These are phyloP conservation scores for Amphiprion percula DNA, from an alignment of 2,113 vertebrate species.

Conservation along the genomic window DNA sequence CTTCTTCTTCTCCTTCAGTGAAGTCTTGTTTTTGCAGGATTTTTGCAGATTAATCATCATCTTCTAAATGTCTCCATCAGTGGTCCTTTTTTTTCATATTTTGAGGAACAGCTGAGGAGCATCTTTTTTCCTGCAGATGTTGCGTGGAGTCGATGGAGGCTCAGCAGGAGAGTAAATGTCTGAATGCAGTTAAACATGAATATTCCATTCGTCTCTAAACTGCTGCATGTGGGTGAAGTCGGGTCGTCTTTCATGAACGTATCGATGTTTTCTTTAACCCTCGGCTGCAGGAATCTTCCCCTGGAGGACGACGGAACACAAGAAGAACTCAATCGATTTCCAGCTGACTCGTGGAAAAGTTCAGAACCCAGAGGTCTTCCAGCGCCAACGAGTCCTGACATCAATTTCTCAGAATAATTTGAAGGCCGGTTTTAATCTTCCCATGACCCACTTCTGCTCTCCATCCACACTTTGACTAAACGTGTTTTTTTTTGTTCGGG, in stretches of 20 bases:
- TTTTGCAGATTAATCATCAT: no score
- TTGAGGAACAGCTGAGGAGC: no score
- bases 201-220: no score
- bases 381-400: slow-evolving; percentile 45
- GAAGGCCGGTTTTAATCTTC: slow-evolving; percentile 62
- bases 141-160: no score
- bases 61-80: no score
- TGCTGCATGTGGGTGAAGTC: no score
- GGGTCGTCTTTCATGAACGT: slow-evolving; percentile 21
- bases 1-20: no score
- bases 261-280: slow-evolving; percentile 43
- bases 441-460: slow-evolving; percentile 58
- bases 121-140: no score
- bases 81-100: no score
- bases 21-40: no score
- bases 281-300: slow-evolving; percentile 12
- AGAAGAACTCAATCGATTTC: slow-evolving; percentile 51
- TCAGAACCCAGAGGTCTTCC: slow-evolving; percentile 34
- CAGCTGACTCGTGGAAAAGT: slow-evolving; percentile 46
- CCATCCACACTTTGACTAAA: slow-evolving; percentile 56
- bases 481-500: slow-evolving; percentile 30
- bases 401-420: slow-evolving; percentile 45
- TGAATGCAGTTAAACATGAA: no score
- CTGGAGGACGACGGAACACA: slow-evolving; percentile 46
- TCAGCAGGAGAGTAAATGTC: no score